Evolutionary conservation across 2,888 invertebrate species (phyloP), one percentile per base, ranked within the genome.

Genomic region (Aleiodes leptofemur): DNA sequence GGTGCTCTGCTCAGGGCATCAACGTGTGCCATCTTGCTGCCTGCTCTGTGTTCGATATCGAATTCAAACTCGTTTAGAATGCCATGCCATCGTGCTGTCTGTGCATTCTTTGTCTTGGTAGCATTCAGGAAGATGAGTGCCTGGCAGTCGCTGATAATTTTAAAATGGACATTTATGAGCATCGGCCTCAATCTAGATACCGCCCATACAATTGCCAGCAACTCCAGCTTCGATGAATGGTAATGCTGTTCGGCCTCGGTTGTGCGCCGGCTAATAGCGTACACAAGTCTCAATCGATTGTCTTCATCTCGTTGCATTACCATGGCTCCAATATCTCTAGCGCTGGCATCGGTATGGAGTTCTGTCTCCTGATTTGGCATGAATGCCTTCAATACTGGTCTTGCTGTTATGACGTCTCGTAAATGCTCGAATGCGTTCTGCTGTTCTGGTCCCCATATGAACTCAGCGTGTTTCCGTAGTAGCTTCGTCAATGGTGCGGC

Each of bases 171-270:
- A 0, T 72, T 73, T 0, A 79, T 68, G 2, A 76, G 31, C 29
- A 31, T 31, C 8, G 31, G 29, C 31, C 57, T 57, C 9, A 23
- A 23, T n/a, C 57, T 29, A 8, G 38, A 38, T 5, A 38, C 31
- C 73, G 0, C 85, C 83, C 23, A 86, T 23, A 23, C 23, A 23
- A 23, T 23, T 23, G 23, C 23, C 23, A 23, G 51, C 5, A 78
- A 68, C 71, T 87, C 85, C 13, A 81, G 51, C 34, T 86, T 83
- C 6, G 72, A 79, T 0, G 78, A 78, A 55, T 81, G 80, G 56
- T 83, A 81, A 3, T 55, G 13, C 8, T 69, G 29, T 53, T 81
- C 78, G 9, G 48, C 53, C 13, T 80, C 76, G 11, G 84, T 77
- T 59, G 82, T 85, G 59, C 81, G 79, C 11, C 83, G 76, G 57